Base-by-base conservation (phyloP, 1,140 invertebrate genomes). In the Drosophila nigrodunni region DNA sequence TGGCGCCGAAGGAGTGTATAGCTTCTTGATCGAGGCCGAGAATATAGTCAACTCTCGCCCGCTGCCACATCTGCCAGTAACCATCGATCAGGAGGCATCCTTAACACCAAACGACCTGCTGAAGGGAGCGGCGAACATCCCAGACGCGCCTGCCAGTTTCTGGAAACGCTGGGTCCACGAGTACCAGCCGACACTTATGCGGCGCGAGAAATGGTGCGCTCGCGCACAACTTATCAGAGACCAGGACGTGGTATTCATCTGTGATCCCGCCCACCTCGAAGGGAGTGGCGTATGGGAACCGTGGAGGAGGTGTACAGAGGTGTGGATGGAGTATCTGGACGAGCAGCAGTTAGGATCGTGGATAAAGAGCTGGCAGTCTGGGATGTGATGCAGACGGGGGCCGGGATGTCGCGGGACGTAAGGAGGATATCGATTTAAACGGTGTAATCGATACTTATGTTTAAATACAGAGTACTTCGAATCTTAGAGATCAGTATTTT, bases 191-290 rank as follows among this genome's bases (percentile, higher is more conserved):
- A 78, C 64, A 3, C 61, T 72, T 39, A 61, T 57, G 7, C 46
- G 72, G 7, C 52, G 62, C 34, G 62, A 62, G 18, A 78, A 75
- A 43, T 80, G 75, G 66, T 75, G 58, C 30, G 18, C 37, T 5
- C 37, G 41, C 2, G 44, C 39, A 9, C 21, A 47, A 18, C 64
- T 58, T 0, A 59, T 76, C 25, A 30, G 25, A 30, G 0, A 15
- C 49, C 10, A 39, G 3, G 60, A 80, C 9, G 6, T 69, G n/a
- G 74, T 75, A 1, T 58, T 66, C 34, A 21, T 74, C 21, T 62
- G 64, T n/a, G 66, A 75, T 25, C 25, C 25, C 6, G 6, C 25
- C 25, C 25, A n/a, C 44, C 54, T 11, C 54, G 52, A n/a, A 37
- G 52, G 11, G 34, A 4, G 30, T 55, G 52, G 52, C 8, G 9